Base-by-base conservation (phyloP, 2,888 invertebrate species). In the Pollenia griseotomentosa region DNA sequence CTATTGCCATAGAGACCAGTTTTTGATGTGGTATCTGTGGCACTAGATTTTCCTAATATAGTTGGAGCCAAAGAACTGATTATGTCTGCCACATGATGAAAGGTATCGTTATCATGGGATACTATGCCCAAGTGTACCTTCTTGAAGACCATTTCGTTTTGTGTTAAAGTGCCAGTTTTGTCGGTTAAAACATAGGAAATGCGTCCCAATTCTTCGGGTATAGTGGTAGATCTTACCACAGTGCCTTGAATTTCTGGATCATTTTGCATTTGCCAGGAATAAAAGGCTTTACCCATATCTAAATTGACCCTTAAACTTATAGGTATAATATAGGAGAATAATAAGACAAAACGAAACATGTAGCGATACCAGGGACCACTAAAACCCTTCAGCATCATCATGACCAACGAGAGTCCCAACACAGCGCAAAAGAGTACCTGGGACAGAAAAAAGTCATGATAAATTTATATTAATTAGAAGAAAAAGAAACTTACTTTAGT, bases 251-350 rank as follows among this genome's bases (percentile, higher is more conserved):
- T 99, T 90, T 97, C 96, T 78, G 97, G 96, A 94, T 99, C 99
- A 82, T 97, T 95, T 91, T 98, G 98, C 90, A 99, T 99, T 89
- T 97, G 96, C 97, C 98, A 99, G 0, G 99, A 98, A 93, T 99
- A 99, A 92, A 97, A 98, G 0, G 97, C 97, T 94, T 99, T 99
- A 1, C 99, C 99, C 97, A 99, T 98, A 91, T 99, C 99, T 89
- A 99, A 95, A 94, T 99, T 99, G 0, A 99, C 99, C 88, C 99
- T 95, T 91, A 99, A 95, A 94, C 99, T 99, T 90, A 99, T 98
- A 16, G 99, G 99, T 92, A 99, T 99, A 90, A 99, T 99, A 94
- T 99, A 99, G 0, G 99, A 99, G 94, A 99, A 99, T 19, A 99
- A 95, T 61, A 99, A 95, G 75, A 99, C 96, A 92, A 99, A 99